A percentile compares a stretch with the other conserved stretches of the same genome.
Conservation (phyloP, 2,797 vertebrate species). For the Anniella stebbinsi region DNA sequence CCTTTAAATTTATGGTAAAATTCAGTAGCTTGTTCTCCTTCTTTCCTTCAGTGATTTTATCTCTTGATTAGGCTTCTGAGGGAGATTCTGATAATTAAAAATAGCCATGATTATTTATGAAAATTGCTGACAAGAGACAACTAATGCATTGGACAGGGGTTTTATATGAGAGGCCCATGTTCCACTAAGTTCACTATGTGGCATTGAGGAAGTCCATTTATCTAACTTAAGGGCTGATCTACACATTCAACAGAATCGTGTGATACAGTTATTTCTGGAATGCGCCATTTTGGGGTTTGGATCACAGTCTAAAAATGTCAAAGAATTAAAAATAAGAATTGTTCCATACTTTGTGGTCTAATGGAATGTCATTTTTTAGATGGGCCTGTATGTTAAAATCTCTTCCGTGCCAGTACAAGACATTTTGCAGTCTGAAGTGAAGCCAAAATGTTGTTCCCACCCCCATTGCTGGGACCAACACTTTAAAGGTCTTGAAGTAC, state of each 20-base stretch:
- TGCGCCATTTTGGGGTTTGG: neutral
- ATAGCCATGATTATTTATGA: conserved; percentile 52
- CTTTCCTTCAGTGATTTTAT: conserved; percentile 54
- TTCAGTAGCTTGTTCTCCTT: conserved; percentile 58
- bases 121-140: neutral
- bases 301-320: neutral
- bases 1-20: conserved; percentile 59
- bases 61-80: conserved; percentile 46
- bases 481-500: neutral
- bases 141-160: neutral
- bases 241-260: neutral
- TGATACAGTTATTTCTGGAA: neutral
- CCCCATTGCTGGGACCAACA: neutral
- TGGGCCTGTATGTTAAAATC: neutral
- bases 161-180: neutral
- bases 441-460: neutral
- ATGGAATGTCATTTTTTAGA: neutral
- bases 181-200: neutral
- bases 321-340: neutral
- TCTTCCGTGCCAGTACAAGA: neutral
- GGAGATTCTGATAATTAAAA: conserved; percentile 57
- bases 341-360: neutral
- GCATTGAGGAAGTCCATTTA: neutral
- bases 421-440: neutral
- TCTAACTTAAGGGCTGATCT: neutral